Base-by-base conservation (phyloP, 2,113 vertebrate genomes). In the Salvelinus fontinalis region DNA sequence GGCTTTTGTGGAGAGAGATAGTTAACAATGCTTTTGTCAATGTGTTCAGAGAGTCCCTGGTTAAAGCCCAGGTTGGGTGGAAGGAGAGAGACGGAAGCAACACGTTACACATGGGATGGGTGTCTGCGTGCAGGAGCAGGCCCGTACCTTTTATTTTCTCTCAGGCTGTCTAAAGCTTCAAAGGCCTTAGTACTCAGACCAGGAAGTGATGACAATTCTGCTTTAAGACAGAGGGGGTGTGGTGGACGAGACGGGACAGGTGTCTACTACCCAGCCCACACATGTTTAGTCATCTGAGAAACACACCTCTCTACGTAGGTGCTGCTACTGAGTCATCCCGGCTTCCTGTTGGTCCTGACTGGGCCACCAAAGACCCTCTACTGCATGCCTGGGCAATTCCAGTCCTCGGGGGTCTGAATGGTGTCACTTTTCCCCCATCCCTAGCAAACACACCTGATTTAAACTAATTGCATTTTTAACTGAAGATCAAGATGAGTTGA, bases 171-270 rank as follows among this genome's bases (percentile, higher is more conserved):
- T 2, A 54, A 78, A 54, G 59, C 51, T 71, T 71, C 70, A 31
- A 57, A 39, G 14, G 31, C 57, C n/a, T 5, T n/a, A 24, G n/a
- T 3, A 11, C 13, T 1, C 51, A 3, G 44, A 44, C 18, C 31
- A 71, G 22, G 22, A 71, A 71, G 22, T 26, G 13, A 44, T 44
- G 39, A 44, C 39, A 44, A 44, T 44, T 3, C 8, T 3, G 11
- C 39, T 11, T 9, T 11, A 44, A 44, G 39, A 18, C 16, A 71
- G 2, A 13, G 13, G n/a, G 51, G 73, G 89, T 83, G 85, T 83
- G 82, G 79, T 59, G 59, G n/a, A 51, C 88, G 79, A 75, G 90
- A 75, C 51, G 6, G 80, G 80, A 86, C 90, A 82, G 34, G 84
- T 3, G 1, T 62, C 31, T 77, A 68, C 86, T 77, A 68, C 85